Conservation (phyloP, 1,140 invertebrate genomes). For the Drosophila ananassae region DNA sequence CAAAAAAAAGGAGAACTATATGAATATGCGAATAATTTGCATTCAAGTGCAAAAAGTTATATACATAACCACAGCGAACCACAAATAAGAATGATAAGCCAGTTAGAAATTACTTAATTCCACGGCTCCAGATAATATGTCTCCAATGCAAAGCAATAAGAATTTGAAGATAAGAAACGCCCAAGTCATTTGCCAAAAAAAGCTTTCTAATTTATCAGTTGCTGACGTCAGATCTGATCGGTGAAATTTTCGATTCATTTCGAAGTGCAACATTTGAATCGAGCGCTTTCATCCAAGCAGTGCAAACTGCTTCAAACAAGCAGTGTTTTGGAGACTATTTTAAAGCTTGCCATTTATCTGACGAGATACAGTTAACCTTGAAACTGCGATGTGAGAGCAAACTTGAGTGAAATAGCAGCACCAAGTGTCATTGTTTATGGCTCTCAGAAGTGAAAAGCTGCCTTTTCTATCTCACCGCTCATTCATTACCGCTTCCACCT, state of each 20-base stretch:
- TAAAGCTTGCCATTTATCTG: slow-evolving; percentile 12
- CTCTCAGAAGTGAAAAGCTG: slow-evolving; percentile 27
- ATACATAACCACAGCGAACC: slow-evolving; percentile 7
- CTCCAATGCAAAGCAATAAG: slow-evolving; percentile 2
- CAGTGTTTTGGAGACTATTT: not conserved
- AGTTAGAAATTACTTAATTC: slow-evolving; percentile 37
- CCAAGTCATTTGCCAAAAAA: slow-evolving; percentile 25
- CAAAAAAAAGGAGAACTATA: slow-evolving; percentile 9
- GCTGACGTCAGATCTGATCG: slow-evolving; percentile 34
- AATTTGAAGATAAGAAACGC: slow-evolving; percentile 24
- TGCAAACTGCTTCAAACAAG: slow-evolving; percentile 35
- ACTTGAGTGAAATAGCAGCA: slow-evolving; percentile 29
- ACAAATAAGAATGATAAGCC: slow-evolving; percentile 37
- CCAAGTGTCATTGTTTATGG: slow-evolving; percentile 53
- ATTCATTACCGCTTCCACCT: slow-evolving; percentile 16
- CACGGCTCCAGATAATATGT: slow-evolving; percentile 21
- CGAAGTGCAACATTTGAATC: slow-evolving; percentile 8
- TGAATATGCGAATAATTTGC: slow-evolving; percentile 59
- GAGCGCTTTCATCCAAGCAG: slow-evolving; percentile 53
- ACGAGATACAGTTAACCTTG: slow-evolving; percentile 57
- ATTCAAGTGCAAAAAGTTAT: slow-evolving; percentile 60
- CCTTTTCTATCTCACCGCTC: slow-evolving; percentile 6
- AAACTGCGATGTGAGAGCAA: slow-evolving; percentile 37
- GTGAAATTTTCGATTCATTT: not conserved
- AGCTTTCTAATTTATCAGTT: slow-evolving; percentile 8